Base-by-base conservation (phyloP, 2,888 invertebrate genomes). In the Julus scandinavius region DNA sequence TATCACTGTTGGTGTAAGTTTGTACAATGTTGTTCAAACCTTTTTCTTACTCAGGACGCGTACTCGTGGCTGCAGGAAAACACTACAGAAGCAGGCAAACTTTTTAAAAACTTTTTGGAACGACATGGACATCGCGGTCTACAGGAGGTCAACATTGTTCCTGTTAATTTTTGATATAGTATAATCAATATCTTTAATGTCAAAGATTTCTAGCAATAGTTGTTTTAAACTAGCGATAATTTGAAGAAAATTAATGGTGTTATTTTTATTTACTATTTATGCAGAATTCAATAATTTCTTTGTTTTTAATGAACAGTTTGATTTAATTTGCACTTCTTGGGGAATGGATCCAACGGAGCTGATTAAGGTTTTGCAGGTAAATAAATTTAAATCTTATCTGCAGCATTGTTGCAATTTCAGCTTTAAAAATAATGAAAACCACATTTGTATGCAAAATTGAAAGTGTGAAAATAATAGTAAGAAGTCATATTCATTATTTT, bases 121-220 rank as follows among this genome's bases (percentile, higher is more conserved):
- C 45, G 88, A 15, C 88, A 88, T 84, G 88, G 88, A 6, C 88
- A 88, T 80, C 45, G 88, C 20, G 88, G 88, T 9, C 41, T 88
- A 38, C 40, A 88, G 9, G 88, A 88, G 80, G 88, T 84, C 84
- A 84, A 15, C 40, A 83, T 45, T 80, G 83, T 58, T 1, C 15
- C 6, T 45, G 2, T 45, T 6, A 45, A 20, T 29, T 29, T 17
- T 84, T 45, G 4, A 41, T 1, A 86, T 13, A 86, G 4, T 45
- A 5, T 45, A 45, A 45, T n/a, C n/a, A 6, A 45, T 6, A 45
- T 45, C 41, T 6, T 2, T 6, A 45, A 45, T 45, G 41, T 6
- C 6, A 45, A 5, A 6, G 41, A 45, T 45, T 45, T 45, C 2
- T 45, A 5, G 4, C 41, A 45, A 5, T 45, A 45, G 41, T n/a